Conservation (phyloP, 1,140 invertebrate species). For the Mylabris phalerata region DNA sequence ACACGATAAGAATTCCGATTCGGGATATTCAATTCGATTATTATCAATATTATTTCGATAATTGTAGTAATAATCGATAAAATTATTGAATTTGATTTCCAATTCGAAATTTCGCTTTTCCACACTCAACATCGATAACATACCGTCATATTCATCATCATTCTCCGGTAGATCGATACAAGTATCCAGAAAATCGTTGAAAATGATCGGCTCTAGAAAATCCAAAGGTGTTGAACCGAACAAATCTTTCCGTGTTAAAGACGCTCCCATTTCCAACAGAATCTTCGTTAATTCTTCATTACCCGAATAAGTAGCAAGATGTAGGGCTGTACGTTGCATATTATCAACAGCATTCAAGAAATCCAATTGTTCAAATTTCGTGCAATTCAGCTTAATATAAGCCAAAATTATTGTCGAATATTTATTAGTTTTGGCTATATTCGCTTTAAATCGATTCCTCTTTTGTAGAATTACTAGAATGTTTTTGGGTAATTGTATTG, state of each 20-base stretch:
- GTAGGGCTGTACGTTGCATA: conserved; percentile 1
- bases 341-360: too few relatives aligned
- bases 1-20: conserved; percentile 1
- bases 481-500: not conserved
- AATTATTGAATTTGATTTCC: conserved; percentile 1
- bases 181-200: conserved; percentile 2
- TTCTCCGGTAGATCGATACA: not conserved
- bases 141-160: not conserved
- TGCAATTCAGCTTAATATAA: too few relatives aligned
- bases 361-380: too few relatives aligned
- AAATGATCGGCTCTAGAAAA: not conserved
- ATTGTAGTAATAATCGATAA: not conserved
- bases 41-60: not conserved
- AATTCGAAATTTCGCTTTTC: conserved; percentile 1
- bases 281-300: not conserved
- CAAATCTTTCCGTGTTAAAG: not conserved
- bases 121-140: not conserved
- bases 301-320: conserved; percentile 1
- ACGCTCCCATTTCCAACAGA: conserved; percentile 1
- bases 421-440: conserved; percentile 1
- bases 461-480: conserved; percentile 4
- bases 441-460: not conserved
- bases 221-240: conserved; percentile 1
- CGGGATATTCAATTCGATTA: not conserved
- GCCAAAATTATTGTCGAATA: conserved; percentile 1